phyloP scores from a whole-genome alignment of 2,113 vertebrate genomes.

The Nothoprocta pentlandii region DNA sequence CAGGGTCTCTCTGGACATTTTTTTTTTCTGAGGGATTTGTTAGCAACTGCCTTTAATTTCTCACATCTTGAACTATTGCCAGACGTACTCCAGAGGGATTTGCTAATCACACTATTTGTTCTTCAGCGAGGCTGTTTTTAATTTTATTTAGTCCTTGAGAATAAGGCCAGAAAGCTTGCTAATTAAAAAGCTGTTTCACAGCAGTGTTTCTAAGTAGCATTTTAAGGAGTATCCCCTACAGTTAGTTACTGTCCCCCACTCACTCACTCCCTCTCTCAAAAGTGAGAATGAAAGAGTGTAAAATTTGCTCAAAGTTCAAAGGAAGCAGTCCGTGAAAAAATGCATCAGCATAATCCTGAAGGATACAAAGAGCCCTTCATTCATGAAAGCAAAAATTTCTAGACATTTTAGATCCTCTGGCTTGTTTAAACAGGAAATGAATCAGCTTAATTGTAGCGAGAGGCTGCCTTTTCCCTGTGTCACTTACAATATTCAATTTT shows the following conservation, averaged over 20 bases:
- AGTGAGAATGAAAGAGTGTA: neutral
- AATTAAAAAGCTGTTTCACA: conserved; percentile 74
- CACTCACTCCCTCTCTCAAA: neutral
- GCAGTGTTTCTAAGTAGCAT: conserved; percentile 55
- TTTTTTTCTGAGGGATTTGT: conserved; percentile 45
- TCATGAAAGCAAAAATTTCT: conserved; percentile 33
- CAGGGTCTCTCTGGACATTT: neutral
- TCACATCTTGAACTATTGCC: conserved; percentile 69
- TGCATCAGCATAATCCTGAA: neutral
- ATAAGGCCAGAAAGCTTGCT: conserved; percentile 72
- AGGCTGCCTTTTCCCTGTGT: neutral
- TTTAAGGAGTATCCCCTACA: conserved; percentile 59
- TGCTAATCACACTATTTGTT: conserved; percentile 73
- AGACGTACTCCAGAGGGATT: conserved; percentile 59
- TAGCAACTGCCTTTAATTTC: conserved; percentile 73
- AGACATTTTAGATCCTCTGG: conserved; percentile 17
- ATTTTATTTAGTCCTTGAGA: conserved; percentile 77
- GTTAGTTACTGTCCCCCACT: neutral
- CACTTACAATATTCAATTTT: neutral
- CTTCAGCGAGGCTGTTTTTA: conserved; percentile 75
- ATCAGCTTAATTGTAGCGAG: conserved; percentile 3
- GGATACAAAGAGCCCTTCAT: conserved; percentile 63
- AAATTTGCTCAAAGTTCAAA: neutral
- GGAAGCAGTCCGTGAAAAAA: conserved; percentile 33
- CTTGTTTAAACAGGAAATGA: conserved; percentile 72